Evolutionary conservation across 2,113 vertebrate species (phyloP).

Genomic region (Grammomys surdaster): DNA sequence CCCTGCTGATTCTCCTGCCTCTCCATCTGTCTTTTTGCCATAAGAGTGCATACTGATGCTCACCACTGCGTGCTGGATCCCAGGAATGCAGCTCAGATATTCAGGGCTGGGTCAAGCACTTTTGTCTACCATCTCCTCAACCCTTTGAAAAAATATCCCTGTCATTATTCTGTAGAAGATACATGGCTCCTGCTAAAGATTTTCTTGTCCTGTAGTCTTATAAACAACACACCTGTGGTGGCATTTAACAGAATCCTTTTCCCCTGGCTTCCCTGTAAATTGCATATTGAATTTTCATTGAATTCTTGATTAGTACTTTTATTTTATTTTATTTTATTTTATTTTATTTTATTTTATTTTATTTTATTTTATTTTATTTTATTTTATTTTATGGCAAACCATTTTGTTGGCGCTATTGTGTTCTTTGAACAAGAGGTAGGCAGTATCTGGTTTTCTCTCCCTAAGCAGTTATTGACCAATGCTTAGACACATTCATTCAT

Average conservation of each 20-base stretch:
- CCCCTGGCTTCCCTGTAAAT: not conserved
- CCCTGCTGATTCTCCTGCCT: too few species aligned
- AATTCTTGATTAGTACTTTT: not conserved
- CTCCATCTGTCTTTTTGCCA: not conserved
- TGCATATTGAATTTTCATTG: constrained; percentile 2
- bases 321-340: too few species aligned
- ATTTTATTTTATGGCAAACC: not conserved
- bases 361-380: too few species aligned
- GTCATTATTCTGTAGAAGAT: not conserved
- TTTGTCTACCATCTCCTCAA: not conserved
- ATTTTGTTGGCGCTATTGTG: not conserved
- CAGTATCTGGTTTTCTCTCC: not conserved
- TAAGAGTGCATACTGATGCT: not conserved
- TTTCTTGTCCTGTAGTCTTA: not conserved
- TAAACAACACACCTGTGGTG: not conserved
- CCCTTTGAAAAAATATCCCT: not conserved
- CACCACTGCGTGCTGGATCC: not conserved
- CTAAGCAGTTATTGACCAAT: not conserved
- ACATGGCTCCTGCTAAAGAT: not conserved
- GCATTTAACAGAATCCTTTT: not conserved
- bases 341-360: too few species aligned
- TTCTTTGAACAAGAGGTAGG: not conserved
- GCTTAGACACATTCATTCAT: not conserved
- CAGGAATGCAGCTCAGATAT: not conserved
- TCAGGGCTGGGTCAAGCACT: not conserved